phyloP scores from a whole-genome alignment of 2,797 vertebrate species.

The Sternotherus odoratus region DNA sequence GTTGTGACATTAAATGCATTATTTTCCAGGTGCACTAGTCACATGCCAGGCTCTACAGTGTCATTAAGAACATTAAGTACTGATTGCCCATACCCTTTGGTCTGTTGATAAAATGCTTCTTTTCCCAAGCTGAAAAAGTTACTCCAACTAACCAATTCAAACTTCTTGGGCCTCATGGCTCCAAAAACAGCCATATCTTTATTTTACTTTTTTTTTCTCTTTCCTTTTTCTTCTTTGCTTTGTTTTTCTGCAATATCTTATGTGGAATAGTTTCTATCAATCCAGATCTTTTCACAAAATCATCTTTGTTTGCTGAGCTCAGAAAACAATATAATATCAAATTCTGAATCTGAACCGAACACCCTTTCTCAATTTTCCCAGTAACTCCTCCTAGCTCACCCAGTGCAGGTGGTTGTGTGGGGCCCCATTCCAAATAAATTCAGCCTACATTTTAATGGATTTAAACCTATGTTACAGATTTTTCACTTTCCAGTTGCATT shows the following conservation, averaged over 20 bases:
- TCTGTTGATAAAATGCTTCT: not conserved
- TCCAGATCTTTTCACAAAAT: not conserved
- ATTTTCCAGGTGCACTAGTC: not conserved
- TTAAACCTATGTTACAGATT: not conserved
- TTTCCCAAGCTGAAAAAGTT: not conserved
- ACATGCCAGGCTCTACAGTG: not conserved
- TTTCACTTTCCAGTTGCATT: slow-evolving; percentile 13
- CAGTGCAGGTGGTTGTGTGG: not conserved
- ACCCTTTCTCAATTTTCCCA: not conserved
- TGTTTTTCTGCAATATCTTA: not conserved
- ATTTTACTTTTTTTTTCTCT: not conserved
- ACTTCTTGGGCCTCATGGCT: not conserved
- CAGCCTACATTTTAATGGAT: not conserved
- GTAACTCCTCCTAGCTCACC: not conserved
- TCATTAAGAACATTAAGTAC: not conserved
- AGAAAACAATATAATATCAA: not conserved
- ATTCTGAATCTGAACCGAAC: not conserved
- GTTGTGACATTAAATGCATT: not conserved
- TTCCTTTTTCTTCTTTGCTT: not conserved
- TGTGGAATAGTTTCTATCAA: not conserved
- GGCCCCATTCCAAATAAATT: not conserved
- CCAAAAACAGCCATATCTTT: not conserved
- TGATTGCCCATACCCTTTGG: not conserved
- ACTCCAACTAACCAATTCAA: not conserved
- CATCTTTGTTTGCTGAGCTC: not conserved